Evolutionary conservation across 2,113 vertebrate genomes (phyloP), one percentile per base, ranked within the genome.

Genomic region (Baryphthengus martii): DNA sequence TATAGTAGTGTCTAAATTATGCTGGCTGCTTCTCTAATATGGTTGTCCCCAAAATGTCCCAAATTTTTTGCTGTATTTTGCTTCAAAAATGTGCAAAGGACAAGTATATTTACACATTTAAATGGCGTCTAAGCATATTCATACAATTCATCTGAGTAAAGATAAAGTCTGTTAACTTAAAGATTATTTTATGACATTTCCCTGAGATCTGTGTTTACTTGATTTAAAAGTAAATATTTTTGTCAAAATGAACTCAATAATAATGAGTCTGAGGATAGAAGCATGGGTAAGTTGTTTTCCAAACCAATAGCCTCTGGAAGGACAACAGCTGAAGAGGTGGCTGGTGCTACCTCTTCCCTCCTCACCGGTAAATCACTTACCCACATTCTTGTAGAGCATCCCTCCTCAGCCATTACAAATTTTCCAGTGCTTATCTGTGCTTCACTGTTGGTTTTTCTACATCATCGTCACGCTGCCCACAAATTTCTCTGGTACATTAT

Each of bases 171-270:
- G 24, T 74, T 87, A 90, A 67, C 29, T 23, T 63, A 47, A 45
- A 35, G 55, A 77, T 85, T 80, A 75, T 83, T 93, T 84, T 81
- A 71, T 28, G 25, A 52, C 44, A 33, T 89, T 87, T 89, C 49
- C n/a, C 40, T 42, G 66, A 79, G 24, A 56, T 68, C 13, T 66
- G 8, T 78, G 52, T 91, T 87, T 89, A 31, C 56, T 70, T 78
- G 44, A 73, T 78, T 62, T 59, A 68, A 56, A 78, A 91, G 56
- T 78, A 87, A 93, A 55, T 91, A 44, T 89, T 89, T 94, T 93
- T 85, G n/a, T 90, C 49, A 52, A 72, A 61, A 42, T 20, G 5
- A 94, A 23, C 55, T 58, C 70, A 94, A 31, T 35, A 66, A 68
- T n/a, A 65, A 52, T 31, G 25, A 42, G 6, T 53, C 29, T 81